phyloP scores from a whole-genome alignment of 2,113 vertebrate genomes.

The Tilapia sparmanii region DNA sequence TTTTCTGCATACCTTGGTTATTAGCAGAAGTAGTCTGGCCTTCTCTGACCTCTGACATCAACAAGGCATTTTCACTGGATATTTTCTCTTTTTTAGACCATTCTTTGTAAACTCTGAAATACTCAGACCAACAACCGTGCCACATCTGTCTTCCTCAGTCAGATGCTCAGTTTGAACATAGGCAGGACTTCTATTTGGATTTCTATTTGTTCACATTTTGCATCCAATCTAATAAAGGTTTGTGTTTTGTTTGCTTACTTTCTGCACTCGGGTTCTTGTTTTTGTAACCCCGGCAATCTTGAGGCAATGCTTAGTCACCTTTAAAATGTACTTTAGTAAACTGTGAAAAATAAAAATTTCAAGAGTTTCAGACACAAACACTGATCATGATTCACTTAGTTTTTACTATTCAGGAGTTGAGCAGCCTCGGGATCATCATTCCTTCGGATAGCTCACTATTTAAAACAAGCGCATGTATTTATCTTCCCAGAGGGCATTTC shows the following conservation, averaged over 20 bases:
- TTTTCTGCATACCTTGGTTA: not conserved
- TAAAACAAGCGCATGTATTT: not conserved
- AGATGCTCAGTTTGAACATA: not conserved
- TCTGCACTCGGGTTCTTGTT: not conserved
- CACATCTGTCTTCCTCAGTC: not conserved
- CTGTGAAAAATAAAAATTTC: not conserved
- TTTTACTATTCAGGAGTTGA: not conserved
- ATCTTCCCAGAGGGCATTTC: not conserved
- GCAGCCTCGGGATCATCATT: not conserved
- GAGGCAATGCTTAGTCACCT: not conserved
- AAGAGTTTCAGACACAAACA: not conserved
- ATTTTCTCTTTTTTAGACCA: not conserved
- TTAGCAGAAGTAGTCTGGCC: not conserved
- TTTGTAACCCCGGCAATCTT: not conserved
- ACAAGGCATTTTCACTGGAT: not conserved
- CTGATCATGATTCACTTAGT: not conserved
- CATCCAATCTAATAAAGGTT: not conserved
- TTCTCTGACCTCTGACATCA: not conserved
- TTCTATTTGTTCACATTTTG: not conserved
- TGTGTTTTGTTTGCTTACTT: not conserved
- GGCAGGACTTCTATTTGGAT: not conserved
- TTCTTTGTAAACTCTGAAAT: not conserved
- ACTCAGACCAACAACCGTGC: not conserved
- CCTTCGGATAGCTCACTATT: not conserved
- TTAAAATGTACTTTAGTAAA: not conserved